Conservation (phyloP, 2,888 invertebrate genomes). For the Oscheius onirici region DNA sequence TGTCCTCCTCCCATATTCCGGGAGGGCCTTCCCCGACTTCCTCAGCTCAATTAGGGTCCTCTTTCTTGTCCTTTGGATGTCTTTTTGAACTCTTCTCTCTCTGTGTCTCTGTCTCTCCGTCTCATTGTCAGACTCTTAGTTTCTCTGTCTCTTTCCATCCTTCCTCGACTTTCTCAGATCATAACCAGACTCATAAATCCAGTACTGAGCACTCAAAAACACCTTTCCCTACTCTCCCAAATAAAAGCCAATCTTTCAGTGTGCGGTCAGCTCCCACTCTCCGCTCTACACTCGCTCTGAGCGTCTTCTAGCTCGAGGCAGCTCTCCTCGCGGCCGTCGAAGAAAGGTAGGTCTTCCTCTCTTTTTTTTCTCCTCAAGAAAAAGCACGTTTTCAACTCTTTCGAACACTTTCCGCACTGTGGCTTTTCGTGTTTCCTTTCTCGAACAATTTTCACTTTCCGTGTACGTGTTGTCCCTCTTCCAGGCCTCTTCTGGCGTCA, state of each 20-base stretch:
- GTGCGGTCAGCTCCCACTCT: slow-evolving; percentile 57
- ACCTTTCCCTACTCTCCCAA: background rate
- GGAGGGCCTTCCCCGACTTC: background rate
- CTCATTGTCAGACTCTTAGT: background rate
- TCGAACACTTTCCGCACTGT: background rate
- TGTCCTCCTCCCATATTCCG: too few species aligned
- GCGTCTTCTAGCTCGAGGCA: slow-evolving; percentile 67
- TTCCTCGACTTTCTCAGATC: background rate
- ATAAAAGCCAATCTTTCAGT: slow-evolving; percentile 37
- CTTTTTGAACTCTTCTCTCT: slow-evolving; percentile 18
- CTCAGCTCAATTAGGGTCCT: background rate
- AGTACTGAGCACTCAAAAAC: background rate
- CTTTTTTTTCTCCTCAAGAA: background rate
- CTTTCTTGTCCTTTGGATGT: slow-evolving; percentile 22
- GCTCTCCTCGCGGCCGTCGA: slow-evolving; percentile 56
- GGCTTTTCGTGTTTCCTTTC: slow-evolving; percentile 7
- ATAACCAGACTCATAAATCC: background rate
- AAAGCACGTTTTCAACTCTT: background rate
- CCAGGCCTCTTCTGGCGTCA: slow-evolving; percentile 44
- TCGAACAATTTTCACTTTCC: background rate
- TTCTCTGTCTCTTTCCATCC: background rate
- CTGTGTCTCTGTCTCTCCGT: slow-evolving; percentile 1
- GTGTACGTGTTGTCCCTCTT: slow-evolving; percentile 19
- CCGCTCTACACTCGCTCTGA: slow-evolving; percentile 69
- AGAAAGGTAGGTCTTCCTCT: slow-evolving; percentile 33